Base-by-base conservation (phyloP, 2,888 invertebrate species). In the Eustalomyia histrio region DNA sequence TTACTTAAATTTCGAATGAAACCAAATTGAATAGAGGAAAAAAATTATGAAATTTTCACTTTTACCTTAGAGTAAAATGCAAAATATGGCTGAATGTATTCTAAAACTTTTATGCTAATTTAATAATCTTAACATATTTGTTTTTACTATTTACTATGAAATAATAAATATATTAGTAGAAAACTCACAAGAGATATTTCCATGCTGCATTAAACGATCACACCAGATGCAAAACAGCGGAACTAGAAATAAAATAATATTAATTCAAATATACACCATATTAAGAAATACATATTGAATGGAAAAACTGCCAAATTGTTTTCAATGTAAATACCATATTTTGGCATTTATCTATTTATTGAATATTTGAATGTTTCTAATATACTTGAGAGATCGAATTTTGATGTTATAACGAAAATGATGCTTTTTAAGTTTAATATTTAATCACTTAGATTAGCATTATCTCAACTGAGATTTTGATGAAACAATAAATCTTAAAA, bases 171-270 rank as follows among this genome's bases (percentile, higher is more conserved):
- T 24, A 47, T 76, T 39, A n/a, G 1, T 21, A 10, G 2, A 60
- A 65, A 65, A 79, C 78, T 79, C 72, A 79, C 78, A 67, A 50
- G 72, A 79, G 50, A 73, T 79, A 6, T 72, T 73, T 50, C 61
- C 53, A 39, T 72, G 67, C n/a, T 67, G 67, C 55, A 79, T 61
- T 55, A 79, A 68, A 50, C 78, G 78, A 9, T 67, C 72, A 79
- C 78, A 79, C 78, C 78, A 79, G 61, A 61, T 55, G 50, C 78
- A 79, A 55, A 79, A 14, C 17, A 79, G 72, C 17, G 78, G 78
- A 24, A 73, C 78, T 79, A 67, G 29, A 67, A 73, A 73, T 73
- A 79, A 61, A 79, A 57, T 72, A 14, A 67, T 35, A 72, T 61
- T 65, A 14, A 17, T 73, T 67, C 61, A 21, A 57, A 47, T 55